Conservation (phyloP, 30 jellyfish, hydroid and myxozoan genomes). For the Aurelia sp. region DNA sequence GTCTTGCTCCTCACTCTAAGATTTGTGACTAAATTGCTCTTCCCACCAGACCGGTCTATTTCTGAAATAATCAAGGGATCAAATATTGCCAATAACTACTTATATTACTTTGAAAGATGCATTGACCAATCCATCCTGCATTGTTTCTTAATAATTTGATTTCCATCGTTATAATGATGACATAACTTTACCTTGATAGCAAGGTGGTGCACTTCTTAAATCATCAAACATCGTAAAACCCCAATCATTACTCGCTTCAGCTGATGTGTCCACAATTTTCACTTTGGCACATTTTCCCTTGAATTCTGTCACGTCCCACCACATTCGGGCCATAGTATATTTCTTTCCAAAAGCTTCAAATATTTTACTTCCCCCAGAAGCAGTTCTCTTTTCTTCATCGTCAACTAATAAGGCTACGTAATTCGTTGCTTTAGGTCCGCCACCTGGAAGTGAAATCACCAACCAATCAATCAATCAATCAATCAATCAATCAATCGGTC, state of each 20-base stretch:
- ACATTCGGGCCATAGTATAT: neutral
- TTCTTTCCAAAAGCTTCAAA: neutral
- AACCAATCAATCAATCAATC: no score
- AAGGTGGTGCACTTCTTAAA: constrained; percentile 16
- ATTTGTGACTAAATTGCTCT: no score
- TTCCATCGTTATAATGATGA: no score
- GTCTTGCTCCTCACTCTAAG: no score
- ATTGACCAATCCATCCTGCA: no score
- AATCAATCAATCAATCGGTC: no score
- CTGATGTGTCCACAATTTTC: neutral
- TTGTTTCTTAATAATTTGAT: no score
- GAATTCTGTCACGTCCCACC: constrained; percentile 10
- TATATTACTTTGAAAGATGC: no score
- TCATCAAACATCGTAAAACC: constrained; percentile 4
- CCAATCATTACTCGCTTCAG: neutral
- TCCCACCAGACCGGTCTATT: no score
- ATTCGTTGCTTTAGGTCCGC: neutral
- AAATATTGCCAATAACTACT: no score
- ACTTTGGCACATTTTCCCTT: constrained; percentile 1
- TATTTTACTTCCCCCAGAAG: neutral
- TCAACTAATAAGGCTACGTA: neutral
- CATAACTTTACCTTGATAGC: neutral
- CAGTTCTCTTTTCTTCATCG: neutral
- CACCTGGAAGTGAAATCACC: no score
- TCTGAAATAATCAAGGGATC: no score